Percentiles rank a stretch among this genome's conserved stretches.
Conservation (phyloP, 2,797 vertebrate species). For the Megalops cyprinoides region DNA sequence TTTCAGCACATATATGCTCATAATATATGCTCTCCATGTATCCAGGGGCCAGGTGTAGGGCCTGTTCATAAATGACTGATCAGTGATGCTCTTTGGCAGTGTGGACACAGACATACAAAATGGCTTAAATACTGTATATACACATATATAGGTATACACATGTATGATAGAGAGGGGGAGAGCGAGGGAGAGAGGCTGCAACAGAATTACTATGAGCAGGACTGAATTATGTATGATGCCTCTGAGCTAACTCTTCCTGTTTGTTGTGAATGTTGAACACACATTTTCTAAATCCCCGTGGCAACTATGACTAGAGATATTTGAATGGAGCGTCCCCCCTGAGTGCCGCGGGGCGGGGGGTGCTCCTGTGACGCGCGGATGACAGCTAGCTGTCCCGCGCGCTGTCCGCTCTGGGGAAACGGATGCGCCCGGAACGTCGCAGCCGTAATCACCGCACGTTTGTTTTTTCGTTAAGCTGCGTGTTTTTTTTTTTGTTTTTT, state of each 20-base stretch:
- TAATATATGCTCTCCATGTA: no score
- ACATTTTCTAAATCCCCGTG: constrained; percentile 58
- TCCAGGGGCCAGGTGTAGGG: no score
- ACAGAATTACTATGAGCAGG: constrained; percentile 31
- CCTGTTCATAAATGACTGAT: background rate
- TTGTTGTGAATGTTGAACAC: constrained; percentile 61
- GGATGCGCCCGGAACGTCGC: background rate
- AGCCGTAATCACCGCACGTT: background rate
- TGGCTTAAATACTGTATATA: background rate
- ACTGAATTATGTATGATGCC: constrained; percentile 69
- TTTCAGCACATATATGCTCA: background rate
- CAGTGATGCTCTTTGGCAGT: background rate
- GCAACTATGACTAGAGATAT: constrained; percentile 58
- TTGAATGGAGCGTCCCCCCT: constrained; percentile 61
- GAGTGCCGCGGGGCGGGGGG: no score
- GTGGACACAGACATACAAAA: background rate
- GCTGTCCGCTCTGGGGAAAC: constrained; percentile 26
- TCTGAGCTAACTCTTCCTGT: constrained; percentile 54
- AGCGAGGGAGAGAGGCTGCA: background rate
- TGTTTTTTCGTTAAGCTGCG: background rate
- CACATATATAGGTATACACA: background rate
- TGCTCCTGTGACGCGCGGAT: constrained; percentile 57
- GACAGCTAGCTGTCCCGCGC: constrained; percentile 56
- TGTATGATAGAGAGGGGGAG: background rate
- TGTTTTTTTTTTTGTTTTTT: background rate